Evolutionary conservation across 37 sponge, comb jelly and placozoan genomes (phyloP).

Genomic region (Spongia lamella): DNA sequence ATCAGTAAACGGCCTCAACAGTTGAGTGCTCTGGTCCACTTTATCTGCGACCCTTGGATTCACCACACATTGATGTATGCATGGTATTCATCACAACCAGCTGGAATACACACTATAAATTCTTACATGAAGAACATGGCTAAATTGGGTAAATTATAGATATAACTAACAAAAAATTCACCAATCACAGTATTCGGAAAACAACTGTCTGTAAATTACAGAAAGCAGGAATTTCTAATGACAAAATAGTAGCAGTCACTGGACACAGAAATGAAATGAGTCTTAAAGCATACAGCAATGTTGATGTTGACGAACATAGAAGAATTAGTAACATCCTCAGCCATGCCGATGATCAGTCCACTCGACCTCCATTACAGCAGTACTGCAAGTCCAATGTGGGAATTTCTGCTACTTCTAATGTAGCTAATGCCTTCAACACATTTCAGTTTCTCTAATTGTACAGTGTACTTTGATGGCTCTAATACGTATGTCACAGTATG

Average conservation of each 20-base stretch:
- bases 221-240: conserved; percentile 2
- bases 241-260: conserved; percentile 15
- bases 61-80: not conserved
- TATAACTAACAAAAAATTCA: not conserved
- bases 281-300: not conserved
- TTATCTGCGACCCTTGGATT: not conserved
- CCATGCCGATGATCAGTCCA: too few species aligned
- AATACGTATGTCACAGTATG: too few species aligned
- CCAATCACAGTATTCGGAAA: conserved; percentile 21
- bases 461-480: too few species aligned
- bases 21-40: not conserved
- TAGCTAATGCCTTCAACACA: too few species aligned
- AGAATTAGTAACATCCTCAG: not conserved
- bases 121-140: not conserved
- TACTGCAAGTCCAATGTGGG: too few species aligned
- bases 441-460: too few species aligned
- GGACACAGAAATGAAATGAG: conserved; percentile 16
- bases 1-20: not conserved
- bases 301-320: not conserved
- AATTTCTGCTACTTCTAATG: too few species aligned
- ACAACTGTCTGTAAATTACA: conserved; percentile 9
- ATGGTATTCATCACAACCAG: conserved; percentile 12
- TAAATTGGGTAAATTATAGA: not conserved
- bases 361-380: too few species aligned
- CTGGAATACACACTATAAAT: not conserved